Conservation (phyloP, 2,113 vertebrate genomes). For the Empidonax alnorum region DNA sequence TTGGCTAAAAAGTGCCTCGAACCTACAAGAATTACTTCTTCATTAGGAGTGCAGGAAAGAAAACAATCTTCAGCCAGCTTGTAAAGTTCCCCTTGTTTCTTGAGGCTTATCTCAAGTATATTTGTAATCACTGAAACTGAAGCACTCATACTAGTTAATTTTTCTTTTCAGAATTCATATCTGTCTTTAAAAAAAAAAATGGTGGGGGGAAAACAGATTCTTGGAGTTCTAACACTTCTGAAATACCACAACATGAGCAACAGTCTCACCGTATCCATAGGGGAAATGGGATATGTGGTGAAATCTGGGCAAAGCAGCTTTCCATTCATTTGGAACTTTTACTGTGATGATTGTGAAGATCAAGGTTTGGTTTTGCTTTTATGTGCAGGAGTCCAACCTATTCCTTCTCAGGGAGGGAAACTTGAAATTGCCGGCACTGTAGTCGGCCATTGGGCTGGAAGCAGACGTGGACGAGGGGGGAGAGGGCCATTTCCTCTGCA, state of each 20-base stretch:
- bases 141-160: background rate
- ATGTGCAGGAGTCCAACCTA: conserved; percentile 85
- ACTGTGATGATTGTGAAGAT: conserved; percentile 39
- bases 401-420: conserved; percentile 93
- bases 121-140: background rate
- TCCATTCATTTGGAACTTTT: background rate
- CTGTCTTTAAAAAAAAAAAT: background rate
- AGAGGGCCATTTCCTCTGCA: conserved; percentile 89
- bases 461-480: conserved; percentile 85
- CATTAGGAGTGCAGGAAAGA: background rate
- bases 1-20: background rate
- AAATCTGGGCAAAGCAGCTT: background rate
- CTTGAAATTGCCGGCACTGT: conserved; percentile 97
- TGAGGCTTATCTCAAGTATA: background rate
- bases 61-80: background rate
- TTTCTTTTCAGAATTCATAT: background rate
- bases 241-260: background rate
- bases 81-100: background rate
- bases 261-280: background rate
- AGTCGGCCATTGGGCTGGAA: conserved; percentile 94
- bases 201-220: background rate
- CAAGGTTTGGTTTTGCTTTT: conserved; percentile 59
- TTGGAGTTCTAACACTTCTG: background rate
- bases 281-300: background rate
- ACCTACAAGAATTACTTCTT: background rate